Percentiles rank a stretch among this genome's conserved stretches.
phyloP scores from a whole-genome alignment of 2,797 vertebrate genomes.

The Prunella strophiata region DNA sequence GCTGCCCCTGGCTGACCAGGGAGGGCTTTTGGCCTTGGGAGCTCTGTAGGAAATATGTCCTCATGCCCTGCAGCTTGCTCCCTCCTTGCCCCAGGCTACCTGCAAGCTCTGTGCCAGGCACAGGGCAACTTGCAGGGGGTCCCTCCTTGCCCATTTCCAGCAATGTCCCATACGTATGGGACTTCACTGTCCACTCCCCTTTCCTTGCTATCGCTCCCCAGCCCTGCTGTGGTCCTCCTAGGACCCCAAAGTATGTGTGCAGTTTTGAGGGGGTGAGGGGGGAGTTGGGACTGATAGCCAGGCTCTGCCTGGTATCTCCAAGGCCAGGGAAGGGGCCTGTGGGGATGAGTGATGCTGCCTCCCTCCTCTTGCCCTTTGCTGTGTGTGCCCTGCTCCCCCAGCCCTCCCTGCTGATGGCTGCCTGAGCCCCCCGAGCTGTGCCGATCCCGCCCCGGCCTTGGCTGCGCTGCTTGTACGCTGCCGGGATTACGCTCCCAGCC shows the following conservation, averaged over 20 bases:
- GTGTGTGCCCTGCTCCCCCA: neutral
- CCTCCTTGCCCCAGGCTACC: neutral
- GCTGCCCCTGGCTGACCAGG: neutral
- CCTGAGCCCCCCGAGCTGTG: conserved; percentile 37
- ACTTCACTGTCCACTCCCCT: neutral
- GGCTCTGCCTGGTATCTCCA: neutral
- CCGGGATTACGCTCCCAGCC: neutral
- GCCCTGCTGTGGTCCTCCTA: neutral
- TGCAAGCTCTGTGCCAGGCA: neutral
- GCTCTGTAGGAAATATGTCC: neutral
- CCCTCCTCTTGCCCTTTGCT: conserved; percentile 33
- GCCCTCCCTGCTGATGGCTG: conserved; percentile 38
- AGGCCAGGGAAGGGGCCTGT: neutral
- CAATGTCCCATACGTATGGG: neutral
- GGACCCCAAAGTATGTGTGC: neutral
- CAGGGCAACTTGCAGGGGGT: neutral
- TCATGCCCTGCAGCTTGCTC: neutral
- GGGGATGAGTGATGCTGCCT: neutral
- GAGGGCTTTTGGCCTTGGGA: neutral
- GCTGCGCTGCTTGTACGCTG: conserved; percentile 48
- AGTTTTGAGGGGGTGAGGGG: neutral
- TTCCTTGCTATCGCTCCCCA: neutral
- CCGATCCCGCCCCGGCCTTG: neutral
- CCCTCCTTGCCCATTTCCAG: neutral
- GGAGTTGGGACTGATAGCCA: neutral